Evolutionary conservation across 2,888 invertebrate species (phyloP), one percentile per base, ranked within the genome.

Genomic region (Chirona hameri): DNA sequence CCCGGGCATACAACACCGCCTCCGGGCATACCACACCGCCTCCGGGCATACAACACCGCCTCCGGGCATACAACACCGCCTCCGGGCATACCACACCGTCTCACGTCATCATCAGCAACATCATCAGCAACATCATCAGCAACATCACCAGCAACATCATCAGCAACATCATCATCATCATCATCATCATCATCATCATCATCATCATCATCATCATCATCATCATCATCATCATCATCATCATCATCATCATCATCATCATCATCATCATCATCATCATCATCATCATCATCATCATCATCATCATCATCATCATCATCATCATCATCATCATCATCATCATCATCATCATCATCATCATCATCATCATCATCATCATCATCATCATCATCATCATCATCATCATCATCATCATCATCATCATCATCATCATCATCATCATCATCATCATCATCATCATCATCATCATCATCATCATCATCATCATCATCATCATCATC

Each of bases 131-230:
- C n/a, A n/a, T n/a, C n/a, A n/a, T n/a, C n/a, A n/a, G n/a, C n/a
- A n/a, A n/a, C n/a, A n/a, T n/a, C n/a, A n/a, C n/a, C n/a, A n/a
- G n/a, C n/a, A n/a, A n/a, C n/a, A n/a, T n/a, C n/a, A n/a, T n/a
- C n/a, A n/a, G n/a, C n/a, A n/a, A n/a, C n/a, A n/a, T n/a, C n/a
- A n/a, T n/a, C n/a, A n/a, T n/a, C n/a, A n/a, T n/a, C n/a, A 65
- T 65, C 65, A 65, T 65, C 65, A n/a, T 65, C 65, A n/a, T 65
- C 65, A n/a, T 65, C 21, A n/a, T 65, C 65, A n/a, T 65, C 65
- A n/a, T 65, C 65, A n/a, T 65, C 65, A n/a, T 65, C 65, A n/a
- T 65, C 65, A n/a, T 65, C 65, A 65, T 65, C 65, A 65, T 65
- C 65, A n/a, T 65, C 65, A 65, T 65, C 65, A 65, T 65, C 65